Evolutionary conservation across 1,140 invertebrate species (phyloP).

Genomic region (Leptinotarsa texana): DNA sequence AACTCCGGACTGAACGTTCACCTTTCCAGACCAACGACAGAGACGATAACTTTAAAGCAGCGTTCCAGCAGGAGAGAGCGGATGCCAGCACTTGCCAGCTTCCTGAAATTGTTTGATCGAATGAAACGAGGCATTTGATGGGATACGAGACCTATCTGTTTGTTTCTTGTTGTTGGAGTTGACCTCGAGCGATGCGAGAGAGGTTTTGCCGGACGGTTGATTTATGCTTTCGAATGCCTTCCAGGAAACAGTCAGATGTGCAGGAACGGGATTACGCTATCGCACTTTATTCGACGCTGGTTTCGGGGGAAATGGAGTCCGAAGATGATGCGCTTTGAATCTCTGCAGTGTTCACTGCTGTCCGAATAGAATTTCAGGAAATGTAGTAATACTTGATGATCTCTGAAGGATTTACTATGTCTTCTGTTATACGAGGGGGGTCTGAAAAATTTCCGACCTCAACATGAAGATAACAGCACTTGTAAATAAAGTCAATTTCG

Average conservation of each 20-base stretch:
- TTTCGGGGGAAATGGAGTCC: too few species aligned
- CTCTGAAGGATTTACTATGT: too few species aligned
- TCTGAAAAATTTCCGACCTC: too few species aligned
- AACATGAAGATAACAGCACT: too few species aligned
- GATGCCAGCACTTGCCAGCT: slow-evolving; percentile 7
- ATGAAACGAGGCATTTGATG: slow-evolving; percentile 8
- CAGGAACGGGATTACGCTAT: neutral
- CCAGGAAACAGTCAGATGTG: neutral
- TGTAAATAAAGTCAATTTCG: too few species aligned
- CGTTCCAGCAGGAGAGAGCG: neutral
- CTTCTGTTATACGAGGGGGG: too few species aligned
- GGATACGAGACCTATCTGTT: slow-evolving; percentile 7
- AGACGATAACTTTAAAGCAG: neutral
- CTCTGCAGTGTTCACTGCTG: too few species aligned
- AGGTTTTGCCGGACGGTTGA: neutral
- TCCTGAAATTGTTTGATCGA: slow-evolving; percentile 8
- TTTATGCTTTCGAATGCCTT: neutral
- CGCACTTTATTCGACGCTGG: too few species aligned
- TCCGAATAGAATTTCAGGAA: too few species aligned
- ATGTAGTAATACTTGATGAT: too few species aligned
- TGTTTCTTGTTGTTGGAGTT: slow-evolving; percentile 6
- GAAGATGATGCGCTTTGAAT: too few species aligned
- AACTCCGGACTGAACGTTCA: neutral
- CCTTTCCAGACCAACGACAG: slow-evolving; percentile 1
- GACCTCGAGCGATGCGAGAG: neutral